Evolutionary conservation across 2,888 invertebrate species (phyloP), one percentile per base, ranked within the genome.

Genomic region (Sialis lutaria): DNA sequence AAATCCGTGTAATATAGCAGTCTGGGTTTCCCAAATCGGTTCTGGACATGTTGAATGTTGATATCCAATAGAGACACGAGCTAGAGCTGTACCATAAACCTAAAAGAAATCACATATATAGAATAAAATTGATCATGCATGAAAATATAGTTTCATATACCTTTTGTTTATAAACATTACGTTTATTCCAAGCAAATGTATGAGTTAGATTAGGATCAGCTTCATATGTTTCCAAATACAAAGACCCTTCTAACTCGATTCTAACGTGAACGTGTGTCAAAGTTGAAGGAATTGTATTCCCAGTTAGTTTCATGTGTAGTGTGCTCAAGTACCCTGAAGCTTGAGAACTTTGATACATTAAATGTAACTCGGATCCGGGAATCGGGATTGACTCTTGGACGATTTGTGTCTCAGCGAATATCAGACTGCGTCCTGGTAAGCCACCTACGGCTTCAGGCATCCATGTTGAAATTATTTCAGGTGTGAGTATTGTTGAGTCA

Each of bases 101-200:
- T 57, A 53, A 8, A 44, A 48, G 39, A 45, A 48, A 34, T 4
- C 6, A 30, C 12, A 41, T 1, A 9, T 42, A 9, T 10, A 8
- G 6, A 30, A 31, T 30, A n/a, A n/a, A 4, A 32, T 31, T 42
- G 35, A 44, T n/a, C n/a, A 8, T 22, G 22, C 4, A 4, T 22
- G 22, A 22, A 22, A 22, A 22, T 22, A 22, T 22, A 22, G 22
- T 22, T 22, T 22, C 6, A 10, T 6, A 33, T 48, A 78, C 90
- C 70, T 92, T 93, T 68, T 96, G 95, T 60, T 90, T 87, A 68
- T 97, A 98, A 40, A 95, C 93, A 64, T 98, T 97, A 51, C 91
- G 74, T 64, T 95, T 89, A 65, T 95, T 93, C 98, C 98, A 99
- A 2, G 93, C 89, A 63, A 95, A 98, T 6, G 89, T 91, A 65